phyloP scores from a whole-genome alignment of 2,888 invertebrate species.

The Aphodius granarius region DNA sequence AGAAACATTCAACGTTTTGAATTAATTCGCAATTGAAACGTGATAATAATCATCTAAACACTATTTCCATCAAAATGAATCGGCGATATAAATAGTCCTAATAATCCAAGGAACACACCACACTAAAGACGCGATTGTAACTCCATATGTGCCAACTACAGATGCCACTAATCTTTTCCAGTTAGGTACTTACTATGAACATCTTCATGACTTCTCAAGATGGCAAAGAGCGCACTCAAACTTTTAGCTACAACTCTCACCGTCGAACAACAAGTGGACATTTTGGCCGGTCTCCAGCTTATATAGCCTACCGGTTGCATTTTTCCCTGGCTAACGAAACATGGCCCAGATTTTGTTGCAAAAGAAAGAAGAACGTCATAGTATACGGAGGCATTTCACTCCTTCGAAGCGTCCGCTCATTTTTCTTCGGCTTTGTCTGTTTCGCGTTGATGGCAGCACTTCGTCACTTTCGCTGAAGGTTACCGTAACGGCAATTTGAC shows the following conservation, averaged over 20 bases:
- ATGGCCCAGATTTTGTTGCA: slow-evolving; percentile 35
- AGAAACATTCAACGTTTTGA: too few relatives aligned
- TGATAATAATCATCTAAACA: background rate
- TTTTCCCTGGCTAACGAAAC: slow-evolving; percentile 33
- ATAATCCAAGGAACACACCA: background rate
- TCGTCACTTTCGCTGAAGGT: slow-evolving; percentile 37
- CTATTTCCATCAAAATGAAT: background rate
- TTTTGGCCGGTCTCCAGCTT: slow-evolving; percentile 33
- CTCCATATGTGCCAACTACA: background rate
- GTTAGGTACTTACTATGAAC: slow-evolving; percentile 28
- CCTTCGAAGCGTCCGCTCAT: slow-evolving; percentile 18
- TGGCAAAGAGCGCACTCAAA: slow-evolving; percentile 24
- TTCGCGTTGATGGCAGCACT: background rate
- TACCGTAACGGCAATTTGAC: slow-evolving; percentile 19
- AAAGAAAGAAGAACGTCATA: slow-evolving; percentile 22
- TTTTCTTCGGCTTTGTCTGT: background rate
- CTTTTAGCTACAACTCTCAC: slow-evolving; percentile 32
- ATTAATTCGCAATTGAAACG: too few relatives aligned
- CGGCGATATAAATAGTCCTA: background rate
- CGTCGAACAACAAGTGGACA: slow-evolving; percentile 32
- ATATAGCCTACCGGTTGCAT: slow-evolving; percentile 35
- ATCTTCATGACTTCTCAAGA: slow-evolving; percentile 28
- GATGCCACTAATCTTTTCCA: background rate
- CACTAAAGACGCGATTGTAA: background rate
- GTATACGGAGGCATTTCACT: slow-evolving; percentile 33